Percentiles rank a stretch among this genome's conserved stretches.
Evolutionary conservation across 2,888 invertebrate species (phyloP).

Genomic region (Lasioglossum vierecki): DNA sequence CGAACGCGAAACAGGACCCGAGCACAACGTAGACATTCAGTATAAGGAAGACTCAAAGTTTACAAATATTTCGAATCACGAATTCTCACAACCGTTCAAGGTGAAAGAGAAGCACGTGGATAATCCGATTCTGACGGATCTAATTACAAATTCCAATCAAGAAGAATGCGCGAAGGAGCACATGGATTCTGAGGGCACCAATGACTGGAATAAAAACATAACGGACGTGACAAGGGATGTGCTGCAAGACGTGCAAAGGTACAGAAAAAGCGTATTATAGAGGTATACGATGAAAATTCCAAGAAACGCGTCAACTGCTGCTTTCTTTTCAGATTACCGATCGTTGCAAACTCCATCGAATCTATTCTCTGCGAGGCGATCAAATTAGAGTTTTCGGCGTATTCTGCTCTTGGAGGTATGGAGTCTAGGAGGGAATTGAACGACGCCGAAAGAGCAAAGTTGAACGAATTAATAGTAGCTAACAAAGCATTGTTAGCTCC

Average conservation of each 20-base stretch:
- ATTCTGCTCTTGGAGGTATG: slow-evolving; percentile 87
- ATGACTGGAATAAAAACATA: slow-evolving; percentile 69
- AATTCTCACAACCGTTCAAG: slow-evolving; percentile 72
- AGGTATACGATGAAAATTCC: neutral
- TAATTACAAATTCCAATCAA: slow-evolving; percentile 77
- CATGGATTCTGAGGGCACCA: slow-evolving; percentile 50
- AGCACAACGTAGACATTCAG: slow-evolving; percentile 24
- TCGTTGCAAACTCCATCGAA: slow-evolving; percentile 90
- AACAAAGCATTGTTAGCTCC: slow-evolving; percentile 94
- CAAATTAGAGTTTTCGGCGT: slow-evolving; percentile 92
- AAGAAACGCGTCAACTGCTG: slow-evolving; percentile 51
- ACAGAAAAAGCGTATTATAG: slow-evolving; percentile 3
- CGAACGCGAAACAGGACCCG: slow-evolving; percentile 48
- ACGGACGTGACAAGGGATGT: slow-evolving; percentile 87
- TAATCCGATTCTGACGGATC: slow-evolving; percentile 80
- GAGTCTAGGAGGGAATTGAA: slow-evolving; percentile 89
- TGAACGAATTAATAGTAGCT: slow-evolving; percentile 93
- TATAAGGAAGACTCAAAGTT: slow-evolving; percentile 46
- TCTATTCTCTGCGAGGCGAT: slow-evolving; percentile 94
- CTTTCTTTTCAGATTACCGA: slow-evolving; percentile 83
- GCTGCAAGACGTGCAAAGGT: slow-evolving; percentile 89
- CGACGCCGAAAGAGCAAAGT: slow-evolving; percentile 92
- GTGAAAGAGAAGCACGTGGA: slow-evolving; percentile 69
- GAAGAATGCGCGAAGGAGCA: slow-evolving; percentile 73
- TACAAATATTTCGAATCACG: slow-evolving; percentile 67